Base-by-base conservation (phyloP, 2,797 vertebrate genomes). In the Poecilia picta region DNA sequence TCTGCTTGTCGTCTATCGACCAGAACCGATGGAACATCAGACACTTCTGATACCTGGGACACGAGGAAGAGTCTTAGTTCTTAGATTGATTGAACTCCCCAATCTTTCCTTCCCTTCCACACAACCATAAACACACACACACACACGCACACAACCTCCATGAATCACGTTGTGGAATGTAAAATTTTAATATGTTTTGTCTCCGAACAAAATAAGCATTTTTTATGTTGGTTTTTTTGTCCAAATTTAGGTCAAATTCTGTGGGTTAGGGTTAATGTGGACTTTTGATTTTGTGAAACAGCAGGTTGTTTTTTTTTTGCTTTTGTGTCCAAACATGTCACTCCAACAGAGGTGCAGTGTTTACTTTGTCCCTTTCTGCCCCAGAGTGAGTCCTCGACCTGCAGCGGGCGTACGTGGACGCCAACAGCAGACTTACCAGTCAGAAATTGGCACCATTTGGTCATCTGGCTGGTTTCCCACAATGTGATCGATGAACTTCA, bases 391-490 rank as follows among this genome's bases (percentile, higher is more conserved):
- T 53, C 68, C 59, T 82, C 66, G 81, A 81, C 84, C 68, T 23
- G 2, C 33, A n/a, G 4, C 59, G 75, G 41, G 84, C 79, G 86
- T 92, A 89, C 78, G 77, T 94, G 91, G 73, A 23, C 45, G 86
- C 72, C n/a, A 16, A 76, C 82, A 83, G 75, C 85, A 85, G 45
- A 33, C 95, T 93, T 91, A 97, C 96, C 96, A 97, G 86, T 97
- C 96, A 62, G 96, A 92, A 57, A 94, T 25, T 76, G 95, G 94
- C 89, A 95, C 94, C 96, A 97, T 97, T 83, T 95, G 72, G 73
- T 95, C 94, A 82, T 97, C 95, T 91, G 96, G 95, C 94, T 97
- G 96, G 92, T 97, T 97, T 93, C 96, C 96, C 88, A 97, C 96
- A 90, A 97, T 81, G 91, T 97, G 96, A 93, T 97, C 96, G 49